Conservation (phyloP, 2,113 vertebrate genomes). For the Syrmaticus mikado region DNA sequence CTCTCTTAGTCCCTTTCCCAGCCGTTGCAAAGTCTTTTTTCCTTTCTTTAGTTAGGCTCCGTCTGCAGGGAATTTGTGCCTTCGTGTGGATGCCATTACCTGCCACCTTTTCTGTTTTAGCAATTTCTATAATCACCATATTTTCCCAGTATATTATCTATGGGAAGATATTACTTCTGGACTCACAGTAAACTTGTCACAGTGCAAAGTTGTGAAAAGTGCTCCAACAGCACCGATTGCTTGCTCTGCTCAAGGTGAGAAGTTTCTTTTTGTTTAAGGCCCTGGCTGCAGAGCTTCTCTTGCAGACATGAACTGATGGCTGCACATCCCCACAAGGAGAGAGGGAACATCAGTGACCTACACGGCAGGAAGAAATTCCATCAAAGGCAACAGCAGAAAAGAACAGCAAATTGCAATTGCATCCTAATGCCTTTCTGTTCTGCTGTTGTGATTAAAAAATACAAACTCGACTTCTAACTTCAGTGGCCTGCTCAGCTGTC, state of each 20-base stretch:
- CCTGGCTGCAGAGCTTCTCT: background rate
- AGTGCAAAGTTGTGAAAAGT: background rate
- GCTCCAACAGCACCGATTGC: background rate
- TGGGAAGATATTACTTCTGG: background rate
- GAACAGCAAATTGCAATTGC: background rate
- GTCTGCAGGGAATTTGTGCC: conserved; percentile 7
- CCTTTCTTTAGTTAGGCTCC: conserved; percentile 42
- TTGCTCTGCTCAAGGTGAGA: background rate
- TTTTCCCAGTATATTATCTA: background rate
- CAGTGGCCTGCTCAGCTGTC: background rate
- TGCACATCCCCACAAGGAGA: background rate
- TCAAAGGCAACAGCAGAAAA: background rate
- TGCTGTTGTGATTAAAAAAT: background rate
- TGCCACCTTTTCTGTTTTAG: conserved; percentile 33
- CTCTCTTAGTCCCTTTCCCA: background rate
- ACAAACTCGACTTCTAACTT: background rate
- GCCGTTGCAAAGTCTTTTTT: background rate
- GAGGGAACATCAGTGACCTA: background rate
- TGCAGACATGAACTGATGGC: background rate
- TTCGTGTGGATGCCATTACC: background rate
- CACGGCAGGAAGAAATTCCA: background rate
- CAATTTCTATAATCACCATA: conserved; percentile 42
- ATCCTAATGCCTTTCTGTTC: background rate
- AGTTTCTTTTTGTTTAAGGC: conserved; percentile 7
- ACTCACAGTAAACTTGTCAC: background rate